Percentiles rank a stretch among this genome's conserved stretches.
These are phyloP conservation scores for Oligia fasciuncula DNA, from an alignment of 2,888 invertebrate genomes.

Conservation along the genomic window DNA sequence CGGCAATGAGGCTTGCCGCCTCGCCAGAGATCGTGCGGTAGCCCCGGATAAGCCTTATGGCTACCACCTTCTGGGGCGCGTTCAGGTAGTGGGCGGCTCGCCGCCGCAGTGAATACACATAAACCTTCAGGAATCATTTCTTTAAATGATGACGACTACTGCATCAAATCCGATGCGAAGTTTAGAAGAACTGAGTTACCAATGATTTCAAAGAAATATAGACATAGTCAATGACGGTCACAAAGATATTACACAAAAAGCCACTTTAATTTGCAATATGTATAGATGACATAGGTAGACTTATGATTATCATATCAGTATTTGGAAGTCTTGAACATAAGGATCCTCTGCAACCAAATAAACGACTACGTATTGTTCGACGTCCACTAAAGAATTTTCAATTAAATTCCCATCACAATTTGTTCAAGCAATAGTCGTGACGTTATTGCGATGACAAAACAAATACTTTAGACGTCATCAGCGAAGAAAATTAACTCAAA, in stretches of 20 bases:
- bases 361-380: not conserved
- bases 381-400: conserved; percentile 21
- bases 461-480: conserved; percentile 63
- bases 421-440: conserved; percentile 39
- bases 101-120: too few species aligned
- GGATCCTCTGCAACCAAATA: not conserved
- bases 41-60: too few species aligned
- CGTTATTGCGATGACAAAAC: conserved; percentile 60
- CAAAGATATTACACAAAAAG: not conserved
- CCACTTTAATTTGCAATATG: not conserved
- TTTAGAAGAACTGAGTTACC: not conserved
- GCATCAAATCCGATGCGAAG: not conserved
- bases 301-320: too few species aligned
- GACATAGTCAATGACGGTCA: not conserved
- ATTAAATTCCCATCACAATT: conserved; percentile 48
- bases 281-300: too few species aligned
- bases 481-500: conserved; percentile 68
- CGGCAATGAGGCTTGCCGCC: too few species aligned
- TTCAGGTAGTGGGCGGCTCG: too few species aligned
- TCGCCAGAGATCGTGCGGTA: too few species aligned
- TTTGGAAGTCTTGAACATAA: not conserved
- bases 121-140: not conserved
- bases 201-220: too few species aligned
- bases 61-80: too few species aligned
- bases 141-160: not conserved